Base-by-base conservation (phyloP, 1,140 invertebrate genomes). In the Papilio polyxenes region DNA sequence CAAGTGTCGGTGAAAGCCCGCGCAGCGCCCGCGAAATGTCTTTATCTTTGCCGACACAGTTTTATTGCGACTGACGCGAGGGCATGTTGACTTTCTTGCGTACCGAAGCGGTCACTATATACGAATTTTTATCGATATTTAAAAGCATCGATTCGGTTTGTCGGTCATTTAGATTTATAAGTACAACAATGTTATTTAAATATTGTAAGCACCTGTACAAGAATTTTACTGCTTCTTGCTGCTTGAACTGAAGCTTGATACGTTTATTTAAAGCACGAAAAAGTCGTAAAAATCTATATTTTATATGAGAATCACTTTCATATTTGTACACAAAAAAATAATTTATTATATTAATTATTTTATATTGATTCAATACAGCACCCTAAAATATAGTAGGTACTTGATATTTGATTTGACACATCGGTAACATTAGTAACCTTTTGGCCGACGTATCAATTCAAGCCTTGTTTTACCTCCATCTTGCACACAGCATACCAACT, bases 11-110 rank as follows among this genome's bases (percentile, higher is more conserved):
- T 89, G 90, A 90, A 91, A 91, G 90, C 86, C 83, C 88, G 88
- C 87, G 79, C 83, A 86, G 82, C 81, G 85, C 81, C 85, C 84
- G 86, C 83, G 83, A 89, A 89, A 91, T 91, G 90, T 91, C 90
- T 91, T 91, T 91, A 91, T 90, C 82, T 75, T 84, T 76, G 90
- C 90, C 89, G 90, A 90, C 89, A 81, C 83, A 84, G 84, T 89
- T 89, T 91, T 89, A 89, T 91, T 86, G 80, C 85, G 53, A 56
- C 51, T 59, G 82, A 88, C 83, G 84, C 84, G 84, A 77, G 85
- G 83, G 85, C 80, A 87, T 86, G 83, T 72, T 72, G n/a, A 23
- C 82, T 83, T 44, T 88, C 86, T 88, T 89, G 31, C 74, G 40
- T 59, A 75, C 81, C 62, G 79, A 37, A 62, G 7, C 62, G 81